These are phyloP conservation scores for Henricia sp. DNA, from an alignment of 53 echinoderm and acorn worm species.

Conservation along the genomic window DNA sequence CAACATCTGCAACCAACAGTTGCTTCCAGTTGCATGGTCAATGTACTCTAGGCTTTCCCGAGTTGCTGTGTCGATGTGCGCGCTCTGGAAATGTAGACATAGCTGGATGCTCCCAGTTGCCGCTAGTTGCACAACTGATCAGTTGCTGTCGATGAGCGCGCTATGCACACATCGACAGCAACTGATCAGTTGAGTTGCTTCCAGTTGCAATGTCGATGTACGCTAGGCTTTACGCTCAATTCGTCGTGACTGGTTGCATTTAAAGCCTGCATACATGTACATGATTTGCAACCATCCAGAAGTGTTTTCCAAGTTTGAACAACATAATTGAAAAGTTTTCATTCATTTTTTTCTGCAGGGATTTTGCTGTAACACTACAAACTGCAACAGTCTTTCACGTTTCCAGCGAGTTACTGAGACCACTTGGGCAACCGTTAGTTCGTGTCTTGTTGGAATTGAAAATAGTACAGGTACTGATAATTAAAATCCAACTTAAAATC, in stretches of 20 bases:
- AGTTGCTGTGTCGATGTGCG: too few species aligned
- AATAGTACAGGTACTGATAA: constrained; percentile 7
- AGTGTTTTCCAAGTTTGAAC: not conserved
- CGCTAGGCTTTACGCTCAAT: too few species aligned
- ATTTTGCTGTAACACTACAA: constrained; percentile 23
- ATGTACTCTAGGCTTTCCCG: too few species aligned
- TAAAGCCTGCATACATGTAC: too few species aligned
- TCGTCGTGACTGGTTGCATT: too few species aligned
- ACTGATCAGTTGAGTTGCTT: not conserved
- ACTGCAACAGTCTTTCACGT: constrained; percentile 22
- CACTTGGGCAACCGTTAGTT: not conserved
- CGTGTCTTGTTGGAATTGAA: constrained; percentile 1
- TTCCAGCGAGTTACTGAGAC: not conserved
- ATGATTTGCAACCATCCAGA: not conserved
- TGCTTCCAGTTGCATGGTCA: too few species aligned
- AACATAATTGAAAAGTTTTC: not conserved
- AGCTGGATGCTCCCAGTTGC: too few species aligned
- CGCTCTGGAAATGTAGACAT: too few species aligned
- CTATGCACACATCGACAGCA: too few species aligned
- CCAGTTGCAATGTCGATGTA: not conserved
- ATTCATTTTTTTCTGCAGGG: not conserved
- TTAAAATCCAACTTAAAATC: not conserved
- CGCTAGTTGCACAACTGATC: too few species aligned
- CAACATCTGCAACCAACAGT: too few species aligned
- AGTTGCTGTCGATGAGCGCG: too few species aligned